phyloP scores from a whole-genome alignment of 2,797 vertebrate species.

The Caiman crocodilus region DNA sequence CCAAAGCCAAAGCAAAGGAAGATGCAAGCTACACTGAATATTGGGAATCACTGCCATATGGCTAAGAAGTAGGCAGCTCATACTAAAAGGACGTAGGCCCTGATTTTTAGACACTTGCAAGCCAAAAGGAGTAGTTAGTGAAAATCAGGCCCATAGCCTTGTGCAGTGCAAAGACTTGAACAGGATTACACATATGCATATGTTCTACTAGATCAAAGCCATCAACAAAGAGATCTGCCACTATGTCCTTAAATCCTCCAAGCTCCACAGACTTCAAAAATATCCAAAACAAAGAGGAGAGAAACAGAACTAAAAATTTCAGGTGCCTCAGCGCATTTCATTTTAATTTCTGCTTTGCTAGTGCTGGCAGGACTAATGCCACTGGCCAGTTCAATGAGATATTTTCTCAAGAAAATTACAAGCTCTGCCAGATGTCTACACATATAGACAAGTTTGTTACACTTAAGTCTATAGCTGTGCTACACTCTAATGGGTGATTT shows the following conservation, averaged over 20 bases:
- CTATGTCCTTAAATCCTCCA: background rate
- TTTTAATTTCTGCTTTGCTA: background rate
- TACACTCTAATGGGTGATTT: fast-evolving
- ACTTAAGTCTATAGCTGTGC: background rate
- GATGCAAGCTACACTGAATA: slow-evolving; percentile 18
- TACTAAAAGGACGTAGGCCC: background rate
- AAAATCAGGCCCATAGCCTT: background rate
- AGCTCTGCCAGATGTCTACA: background rate
- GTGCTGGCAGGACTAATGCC: background rate
- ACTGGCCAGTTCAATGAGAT: background rate
- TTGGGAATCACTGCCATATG: background rate
- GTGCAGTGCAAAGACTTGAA: background rate
- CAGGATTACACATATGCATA: background rate
- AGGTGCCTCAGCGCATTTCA: background rate
- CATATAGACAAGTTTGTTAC: background rate
- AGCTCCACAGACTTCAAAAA: background rate
- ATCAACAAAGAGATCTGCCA: background rate
- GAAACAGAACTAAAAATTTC: slow-evolving; percentile 2
- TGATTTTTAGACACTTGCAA: background rate
- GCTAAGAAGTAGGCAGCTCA: slow-evolving; percentile 17
- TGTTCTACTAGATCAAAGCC: background rate
- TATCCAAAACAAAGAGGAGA: background rate
- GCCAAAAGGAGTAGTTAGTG: background rate
- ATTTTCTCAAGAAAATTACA: background rate
- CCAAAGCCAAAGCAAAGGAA: background rate